Evolutionary conservation across 2,113 vertebrate genomes (phyloP), one percentile per base, ranked within the genome.

Genomic region (Colossoma macropomum): DNA sequence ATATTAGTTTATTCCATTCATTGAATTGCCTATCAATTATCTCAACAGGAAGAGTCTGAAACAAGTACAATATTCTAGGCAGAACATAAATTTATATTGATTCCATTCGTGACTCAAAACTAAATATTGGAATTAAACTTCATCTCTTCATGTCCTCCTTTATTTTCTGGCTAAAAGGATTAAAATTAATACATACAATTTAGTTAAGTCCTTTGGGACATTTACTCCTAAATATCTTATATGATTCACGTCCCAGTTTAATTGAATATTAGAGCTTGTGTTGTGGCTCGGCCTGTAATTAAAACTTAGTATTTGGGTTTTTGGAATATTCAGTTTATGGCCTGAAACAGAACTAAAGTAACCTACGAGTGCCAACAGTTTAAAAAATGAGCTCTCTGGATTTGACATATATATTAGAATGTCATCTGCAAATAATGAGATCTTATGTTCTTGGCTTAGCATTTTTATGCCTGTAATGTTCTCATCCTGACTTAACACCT

Each of bases 381-480:
- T 4, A 1, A 45, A 3, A 12, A 84, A 30, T 68, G 68, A 77
- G 2, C 27, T 17, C 17, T 48, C 56, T 1, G 65, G 81, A 3
- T 85, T 41, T 28, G 50, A 30, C 32, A 86, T 16, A 32, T 84
- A 86, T 11, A 86, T 19, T 59, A 77, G 25, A 56, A 84, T 75
- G 32, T 84, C 66, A 32, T 83, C 60, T 13, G 79, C 71, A 30
- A 77, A 84, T 25, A 84, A 45, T 7, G 75, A 23, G 1, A 86
- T 27, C 52, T 75, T 75, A 27, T 79, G 69, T 12, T 83, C 60
- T 16, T 56, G 27, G 0, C 50, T 52, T 0, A 45, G 28, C n/a
- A 86, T 76, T 19, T 15, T 17, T 13, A 85, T 82, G 3, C 75
- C 83, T 75, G 68, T 85, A 25, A 85, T 52, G 16, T 25, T 21